These are phyloP conservation scores for Pithecia hirsuta DNA, from an alignment of 2,797 vertebrate genomes.

Conservation along the genomic window DNA sequence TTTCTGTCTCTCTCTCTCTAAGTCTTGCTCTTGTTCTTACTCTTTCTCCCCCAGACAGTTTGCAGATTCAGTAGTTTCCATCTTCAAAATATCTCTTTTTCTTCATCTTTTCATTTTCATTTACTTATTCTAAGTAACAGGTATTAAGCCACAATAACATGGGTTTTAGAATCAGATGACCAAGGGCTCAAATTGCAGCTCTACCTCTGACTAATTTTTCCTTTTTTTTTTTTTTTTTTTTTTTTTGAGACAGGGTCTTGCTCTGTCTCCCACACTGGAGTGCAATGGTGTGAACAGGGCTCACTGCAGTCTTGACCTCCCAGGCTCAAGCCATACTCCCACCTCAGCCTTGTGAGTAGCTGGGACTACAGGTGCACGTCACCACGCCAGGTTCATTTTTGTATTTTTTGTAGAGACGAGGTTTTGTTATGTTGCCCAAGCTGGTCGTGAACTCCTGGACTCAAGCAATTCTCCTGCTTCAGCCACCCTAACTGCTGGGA, in stretches of 20 bases:
- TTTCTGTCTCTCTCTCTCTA: neutral
- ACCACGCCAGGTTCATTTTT: neutral
- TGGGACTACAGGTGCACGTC: neutral
- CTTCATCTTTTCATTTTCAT: conserved; percentile 17
- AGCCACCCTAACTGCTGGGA: neutral
- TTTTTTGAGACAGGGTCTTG: neutral
- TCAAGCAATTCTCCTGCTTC: neutral
- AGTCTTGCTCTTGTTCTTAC: neutral
- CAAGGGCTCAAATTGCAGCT: neutral
- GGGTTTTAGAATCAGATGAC: neutral
- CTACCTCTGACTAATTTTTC: neutral
- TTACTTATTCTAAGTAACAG: neutral
- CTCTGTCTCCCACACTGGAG: neutral
- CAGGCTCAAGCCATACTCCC: neutral
- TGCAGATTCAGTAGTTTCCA: neutral
- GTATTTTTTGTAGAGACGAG: neutral
- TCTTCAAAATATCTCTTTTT: neutral
- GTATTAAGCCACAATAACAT: neutral
- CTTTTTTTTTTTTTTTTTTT: no score
- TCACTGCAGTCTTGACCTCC: neutral
- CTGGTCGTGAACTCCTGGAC: neutral
- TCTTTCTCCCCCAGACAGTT: neutral
- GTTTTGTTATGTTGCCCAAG: neutral
- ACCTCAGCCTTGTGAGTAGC: neutral
- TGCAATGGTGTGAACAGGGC: neutral